Evolutionary conservation across 2,797 vertebrate genomes (phyloP), one percentile per base, ranked within the genome.

Genomic region (Pristis pectinata): DNA sequence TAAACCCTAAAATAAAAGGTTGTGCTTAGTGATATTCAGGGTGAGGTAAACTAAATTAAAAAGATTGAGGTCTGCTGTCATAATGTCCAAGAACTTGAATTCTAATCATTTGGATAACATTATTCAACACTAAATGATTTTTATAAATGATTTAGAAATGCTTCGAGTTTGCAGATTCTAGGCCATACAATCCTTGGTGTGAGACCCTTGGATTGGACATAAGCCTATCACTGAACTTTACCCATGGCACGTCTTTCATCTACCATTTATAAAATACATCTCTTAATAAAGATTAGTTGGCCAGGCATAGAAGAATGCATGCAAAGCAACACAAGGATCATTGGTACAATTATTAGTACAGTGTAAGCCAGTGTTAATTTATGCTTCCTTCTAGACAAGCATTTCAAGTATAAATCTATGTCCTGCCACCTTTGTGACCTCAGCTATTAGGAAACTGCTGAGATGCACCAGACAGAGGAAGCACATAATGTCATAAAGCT

Each of bases 401-500:
- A 77, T 95, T 49, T 95, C 94, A 95, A 95, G 95, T 95, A 95
- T 96, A 95, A 74, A 93, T 93, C 72, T 76, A 76, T 76, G 27
- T 56, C 92, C 70, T 72, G 44, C 91, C 95, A 56, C 95, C 34
- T 64, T 96, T 96, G 95, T 95, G 95, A 96, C 95, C 95, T 70
- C 95, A 95, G 96, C 97, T 96, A 97, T 97, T 97, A 97, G 95
- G 72, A 97, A 97, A 97, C 97, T 97, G 97, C 96, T 95, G 96
- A 95, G 97, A 96, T 94, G 96, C 96, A 89, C 83, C 94, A 59
- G 67, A 95, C 94, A 96, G 94, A 95, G 94, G 59, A 96, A 95
- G 94, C 95, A 95, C 96, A 97, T 97, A 97, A 97, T 85, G 91
- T 96, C 96, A 97, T 97, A 98, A 97, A 96, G 97, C 96, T 97